Evolutionary conservation across 1,140 invertebrate genomes (phyloP).

Genomic region (Drosophila lacteicornis): DNA sequence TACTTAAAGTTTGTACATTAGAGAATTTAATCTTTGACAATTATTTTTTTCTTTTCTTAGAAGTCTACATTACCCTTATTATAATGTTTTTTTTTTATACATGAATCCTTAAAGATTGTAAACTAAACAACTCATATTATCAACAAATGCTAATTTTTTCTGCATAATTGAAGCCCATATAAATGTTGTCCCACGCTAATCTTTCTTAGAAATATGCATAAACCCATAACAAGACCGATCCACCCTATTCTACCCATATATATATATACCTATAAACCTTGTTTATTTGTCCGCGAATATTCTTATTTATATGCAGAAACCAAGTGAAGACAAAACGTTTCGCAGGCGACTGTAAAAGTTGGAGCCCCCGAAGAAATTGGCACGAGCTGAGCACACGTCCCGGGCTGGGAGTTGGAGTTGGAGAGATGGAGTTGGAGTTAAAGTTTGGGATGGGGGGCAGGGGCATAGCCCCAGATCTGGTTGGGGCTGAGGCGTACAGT

Average conservation of each 20-base stretch:
- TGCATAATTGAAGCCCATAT: fast-evolving
- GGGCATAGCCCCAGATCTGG: slow-evolving; percentile 26
- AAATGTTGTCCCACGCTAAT: neutral
- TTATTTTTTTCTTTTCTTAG: neutral
- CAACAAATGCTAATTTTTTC: too few species aligned
- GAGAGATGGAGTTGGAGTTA: slow-evolving; percentile 6
- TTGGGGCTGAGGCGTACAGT: slow-evolving; percentile 63
- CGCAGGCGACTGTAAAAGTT: slow-evolving; percentile 63
- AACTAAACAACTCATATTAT: neutral
- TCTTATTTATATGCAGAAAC: slow-evolving; percentile 69
- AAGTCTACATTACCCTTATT: neutral
- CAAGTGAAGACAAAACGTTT: slow-evolving; percentile 68
- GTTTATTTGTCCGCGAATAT: slow-evolving; percentile 54
- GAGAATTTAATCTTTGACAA: neutral
- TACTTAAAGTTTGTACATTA: neutral
- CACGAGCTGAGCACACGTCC: slow-evolving; percentile 79
- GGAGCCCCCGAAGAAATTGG: slow-evolving; percentile 67
- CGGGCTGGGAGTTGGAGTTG: slow-evolving; percentile 16
- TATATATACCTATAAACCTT: neutral
- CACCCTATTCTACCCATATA: slow-evolving; percentile 13
- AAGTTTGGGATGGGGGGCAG: neutral
- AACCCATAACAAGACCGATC: neutral
- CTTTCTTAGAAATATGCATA: neutral
- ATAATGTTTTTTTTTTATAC: neutral
- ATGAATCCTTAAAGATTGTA: neutral